These are phyloP conservation scores for Rana temporaria DNA, from an alignment of 2,113 vertebrate genomes.

Conservation along the genomic window DNA sequence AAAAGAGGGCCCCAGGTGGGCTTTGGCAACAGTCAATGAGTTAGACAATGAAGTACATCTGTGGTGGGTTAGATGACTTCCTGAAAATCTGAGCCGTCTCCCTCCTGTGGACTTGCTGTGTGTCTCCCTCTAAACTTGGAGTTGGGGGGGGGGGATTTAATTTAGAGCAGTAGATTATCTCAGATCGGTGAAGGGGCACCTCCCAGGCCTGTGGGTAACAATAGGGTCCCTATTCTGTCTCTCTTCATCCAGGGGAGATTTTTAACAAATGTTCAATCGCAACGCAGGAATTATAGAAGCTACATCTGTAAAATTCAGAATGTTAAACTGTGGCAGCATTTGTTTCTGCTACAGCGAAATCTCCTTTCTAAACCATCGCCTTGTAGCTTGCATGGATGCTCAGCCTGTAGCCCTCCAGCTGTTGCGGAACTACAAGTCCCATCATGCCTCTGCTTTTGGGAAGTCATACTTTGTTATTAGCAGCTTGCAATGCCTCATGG, in stretches of 20 bases:
- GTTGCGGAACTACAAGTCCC: no score
- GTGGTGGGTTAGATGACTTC: constrained; percentile 18
- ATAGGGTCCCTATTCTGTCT: not conserved
- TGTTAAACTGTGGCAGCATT: not conserved
- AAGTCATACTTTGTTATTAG: no score
- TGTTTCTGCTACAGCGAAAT: no score
- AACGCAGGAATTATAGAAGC: not conserved
- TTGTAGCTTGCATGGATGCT: not conserved
- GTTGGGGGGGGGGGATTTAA: constrained; percentile 19
- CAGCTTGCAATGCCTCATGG: no score
- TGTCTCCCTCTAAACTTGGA: not conserved
- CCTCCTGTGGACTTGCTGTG: constrained; percentile 12
- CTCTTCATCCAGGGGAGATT: not conserved
- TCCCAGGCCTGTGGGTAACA: not conserved
- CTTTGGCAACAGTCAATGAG: not conserved
- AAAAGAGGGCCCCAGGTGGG: not conserved
- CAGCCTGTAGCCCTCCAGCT: no score
- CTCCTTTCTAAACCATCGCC: not conserved
- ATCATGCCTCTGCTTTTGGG: no score
- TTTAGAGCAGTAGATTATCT: constrained; percentile 8
- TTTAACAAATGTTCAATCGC: not conserved
- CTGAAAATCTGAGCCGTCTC: not conserved
- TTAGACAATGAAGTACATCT: constrained; percentile 26
- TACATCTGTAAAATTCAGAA: not conserved
- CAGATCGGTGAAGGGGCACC: not conserved